Percentiles rank a stretch among this genome's conserved stretches.
Evolutionary conservation across 2,888 invertebrate genomes (phyloP).

Genomic region (Conops quadrifasciatus): DNA sequence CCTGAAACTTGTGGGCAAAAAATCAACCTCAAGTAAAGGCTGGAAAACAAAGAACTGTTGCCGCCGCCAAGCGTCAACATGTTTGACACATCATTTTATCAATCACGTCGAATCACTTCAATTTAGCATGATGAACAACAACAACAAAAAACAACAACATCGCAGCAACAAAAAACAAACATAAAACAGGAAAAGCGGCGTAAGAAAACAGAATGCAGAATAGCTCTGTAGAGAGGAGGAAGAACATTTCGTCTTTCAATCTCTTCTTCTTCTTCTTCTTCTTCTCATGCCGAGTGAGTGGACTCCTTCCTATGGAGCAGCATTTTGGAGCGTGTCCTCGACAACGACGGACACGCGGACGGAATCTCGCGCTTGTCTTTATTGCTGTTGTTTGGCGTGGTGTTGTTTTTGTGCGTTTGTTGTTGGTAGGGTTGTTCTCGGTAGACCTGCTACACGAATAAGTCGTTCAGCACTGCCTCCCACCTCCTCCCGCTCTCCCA

Average conservation of each 20-base stretch:
- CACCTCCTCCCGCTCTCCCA: background rate
- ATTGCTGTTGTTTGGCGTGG: no score
- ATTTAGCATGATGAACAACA: slow-evolving; percentile 31
- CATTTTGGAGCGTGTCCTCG: slow-evolving; percentile 29
- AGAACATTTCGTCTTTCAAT: no score
- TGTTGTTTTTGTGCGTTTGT: slow-evolving; percentile 20
- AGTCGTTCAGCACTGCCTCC: slow-evolving; percentile 15
- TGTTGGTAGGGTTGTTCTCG: slow-evolving; percentile 10
- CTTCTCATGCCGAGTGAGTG: background rate
- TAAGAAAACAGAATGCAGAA: no score
- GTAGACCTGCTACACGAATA: slow-evolving; percentile 29
- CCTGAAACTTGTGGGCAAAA: background rate
- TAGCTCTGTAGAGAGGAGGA: no score
- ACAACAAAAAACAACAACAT: background rate
- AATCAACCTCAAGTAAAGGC: background rate
- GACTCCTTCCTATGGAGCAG: background rate
- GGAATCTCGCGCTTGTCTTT: background rate
- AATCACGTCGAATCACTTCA: slow-evolving; percentile 53
- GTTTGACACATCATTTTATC: slow-evolving; percentile 52
- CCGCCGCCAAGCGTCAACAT: slow-evolving; percentile 44
- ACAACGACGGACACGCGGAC: slow-evolving; percentile 15
- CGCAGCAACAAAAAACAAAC: background rate
- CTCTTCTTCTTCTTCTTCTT: background rate
- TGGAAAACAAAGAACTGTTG: slow-evolving; percentile 23
- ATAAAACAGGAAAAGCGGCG: background rate